Evolutionary conservation across 2,797 vertebrate genomes (phyloP).

Genomic region (Falco naumanni): DNA sequence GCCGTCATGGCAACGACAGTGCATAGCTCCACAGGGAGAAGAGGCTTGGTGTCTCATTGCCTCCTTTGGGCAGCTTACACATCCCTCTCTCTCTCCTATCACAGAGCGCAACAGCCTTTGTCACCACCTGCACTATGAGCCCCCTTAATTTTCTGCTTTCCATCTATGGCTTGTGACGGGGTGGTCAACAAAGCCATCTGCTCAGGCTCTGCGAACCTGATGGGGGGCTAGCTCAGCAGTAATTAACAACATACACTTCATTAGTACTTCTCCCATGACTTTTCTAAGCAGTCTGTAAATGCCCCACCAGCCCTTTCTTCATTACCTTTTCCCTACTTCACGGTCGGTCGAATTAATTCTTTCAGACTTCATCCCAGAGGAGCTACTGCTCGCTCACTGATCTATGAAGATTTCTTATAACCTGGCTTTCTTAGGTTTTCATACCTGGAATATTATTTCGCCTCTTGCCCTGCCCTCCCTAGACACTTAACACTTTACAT

Average conservation of each 20-base stretch:
- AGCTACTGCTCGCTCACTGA: not conserved
- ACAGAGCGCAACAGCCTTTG: not conserved
- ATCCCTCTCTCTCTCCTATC: not conserved
- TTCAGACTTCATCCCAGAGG: not conserved
- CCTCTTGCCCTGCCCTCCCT: not conserved
- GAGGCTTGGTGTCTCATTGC: not conserved
- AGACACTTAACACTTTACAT: not conserved
- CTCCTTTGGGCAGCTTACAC: not conserved
- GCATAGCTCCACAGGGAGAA: not conserved
- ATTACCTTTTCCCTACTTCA: not conserved
- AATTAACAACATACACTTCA: not conserved
- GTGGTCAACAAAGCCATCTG: not conserved
- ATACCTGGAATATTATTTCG: conserved; percentile 8
- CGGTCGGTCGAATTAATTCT: conserved; percentile 13
- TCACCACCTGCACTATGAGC: not conserved
- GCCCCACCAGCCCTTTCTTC: not conserved
- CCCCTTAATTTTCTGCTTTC: not conserved
- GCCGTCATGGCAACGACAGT: not conserved
- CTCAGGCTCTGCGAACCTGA: not conserved
- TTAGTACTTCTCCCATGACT: not conserved
- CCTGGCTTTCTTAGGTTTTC: conserved; percentile 25
- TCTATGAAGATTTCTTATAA: conserved; percentile 9
- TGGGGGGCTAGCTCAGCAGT: not conserved
- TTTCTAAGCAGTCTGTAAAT: not conserved
- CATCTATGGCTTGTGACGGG: not conserved